Conservation (phyloP, 2,113 vertebrate species). For the Thymallus thymallus region DNA sequence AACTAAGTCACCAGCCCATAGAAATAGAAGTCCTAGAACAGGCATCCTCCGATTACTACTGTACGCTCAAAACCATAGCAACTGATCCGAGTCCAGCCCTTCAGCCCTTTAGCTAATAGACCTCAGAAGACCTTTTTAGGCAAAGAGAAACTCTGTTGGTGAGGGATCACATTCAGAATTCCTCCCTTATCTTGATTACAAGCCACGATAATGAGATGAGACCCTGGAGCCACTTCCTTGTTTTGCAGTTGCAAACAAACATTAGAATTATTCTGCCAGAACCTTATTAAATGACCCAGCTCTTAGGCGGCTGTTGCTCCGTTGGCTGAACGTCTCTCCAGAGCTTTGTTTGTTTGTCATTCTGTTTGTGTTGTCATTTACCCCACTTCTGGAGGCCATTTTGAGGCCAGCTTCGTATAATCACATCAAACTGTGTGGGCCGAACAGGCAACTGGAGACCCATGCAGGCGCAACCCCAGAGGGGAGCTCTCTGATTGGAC, state of each 20-base stretch:
- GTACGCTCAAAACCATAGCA: background rate
- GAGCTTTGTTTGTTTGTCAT: conserved; percentile 9
- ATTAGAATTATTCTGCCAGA: background rate
- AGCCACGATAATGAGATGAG: conserved; percentile 18
- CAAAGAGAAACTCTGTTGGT: background rate
- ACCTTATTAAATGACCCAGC: conserved; percentile 16
- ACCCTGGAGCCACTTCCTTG: conserved; percentile 23
- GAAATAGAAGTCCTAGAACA: too few species aligned
- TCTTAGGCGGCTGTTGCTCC: background rate
- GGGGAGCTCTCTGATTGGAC: conserved; percentile 35
- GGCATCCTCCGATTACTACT: background rate
- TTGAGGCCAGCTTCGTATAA: background rate
- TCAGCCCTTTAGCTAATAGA: background rate
- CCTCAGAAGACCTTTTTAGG: background rate
- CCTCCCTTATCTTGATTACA: conserved; percentile 22
- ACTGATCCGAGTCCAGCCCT: background rate
- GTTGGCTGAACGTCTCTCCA: background rate
- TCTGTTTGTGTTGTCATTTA: conserved; percentile 4
- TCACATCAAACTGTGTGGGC: conserved; percentile 13
- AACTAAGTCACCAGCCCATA: background rate
- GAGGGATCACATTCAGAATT: background rate
- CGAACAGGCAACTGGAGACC: conserved; percentile 34
- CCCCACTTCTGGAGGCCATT: conserved; percentile 7
- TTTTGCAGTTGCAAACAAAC: conserved; percentile 25
- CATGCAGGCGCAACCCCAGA: background rate